These are phyloP conservation scores for Aplocera efformata DNA, from an alignment of 2,888 invertebrate genomes.

Conservation along the genomic window DNA sequence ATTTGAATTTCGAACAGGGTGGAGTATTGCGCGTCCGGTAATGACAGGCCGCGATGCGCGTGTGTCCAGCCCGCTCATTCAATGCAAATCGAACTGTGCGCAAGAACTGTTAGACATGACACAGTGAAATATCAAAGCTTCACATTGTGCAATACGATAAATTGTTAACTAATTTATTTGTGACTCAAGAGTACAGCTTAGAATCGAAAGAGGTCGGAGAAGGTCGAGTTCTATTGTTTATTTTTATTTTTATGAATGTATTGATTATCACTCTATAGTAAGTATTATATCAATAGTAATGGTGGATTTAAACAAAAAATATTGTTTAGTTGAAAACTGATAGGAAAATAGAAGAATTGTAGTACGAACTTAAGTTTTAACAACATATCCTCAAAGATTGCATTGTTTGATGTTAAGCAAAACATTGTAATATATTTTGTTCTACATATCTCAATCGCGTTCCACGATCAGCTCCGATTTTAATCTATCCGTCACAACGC, in stretches of 20 bases:
- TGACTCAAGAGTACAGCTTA: background rate
- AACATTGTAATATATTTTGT: conserved; percentile 1
- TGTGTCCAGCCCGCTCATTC: conserved; percentile 76
- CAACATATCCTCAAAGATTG: too few relatives aligned
- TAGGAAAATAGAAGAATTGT: too few relatives aligned
- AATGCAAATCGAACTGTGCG: conserved; percentile 63
- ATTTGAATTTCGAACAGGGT: conserved; percentile 64
- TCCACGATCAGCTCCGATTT: conserved; percentile 23
- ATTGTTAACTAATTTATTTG: conserved; percentile 6
- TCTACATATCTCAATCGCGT: conserved; percentile 16
- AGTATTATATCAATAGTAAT: too few relatives aligned
- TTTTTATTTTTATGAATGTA: too few relatives aligned
- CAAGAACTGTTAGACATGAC: conserved; percentile 58
- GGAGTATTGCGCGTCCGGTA: conserved; percentile 69
- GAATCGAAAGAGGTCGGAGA: too few relatives aligned
- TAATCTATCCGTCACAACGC: conserved; percentile 34
- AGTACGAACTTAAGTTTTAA: too few relatives aligned
- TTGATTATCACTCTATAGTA: too few relatives aligned
- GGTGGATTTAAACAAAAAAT: too few relatives aligned
- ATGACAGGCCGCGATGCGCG: conserved; percentile 70
- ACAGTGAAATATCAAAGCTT: conserved; percentile 24
- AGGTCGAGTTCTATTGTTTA: background rate
- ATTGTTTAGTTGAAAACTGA: too few relatives aligned
- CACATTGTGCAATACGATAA: conserved; percentile 10
- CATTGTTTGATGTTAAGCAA: background rate